Evolutionary conservation across 2,113 vertebrate genomes (phyloP), one percentile per base, ranked within the genome.

Genomic region (Forbesichthys agassizii): DNA sequence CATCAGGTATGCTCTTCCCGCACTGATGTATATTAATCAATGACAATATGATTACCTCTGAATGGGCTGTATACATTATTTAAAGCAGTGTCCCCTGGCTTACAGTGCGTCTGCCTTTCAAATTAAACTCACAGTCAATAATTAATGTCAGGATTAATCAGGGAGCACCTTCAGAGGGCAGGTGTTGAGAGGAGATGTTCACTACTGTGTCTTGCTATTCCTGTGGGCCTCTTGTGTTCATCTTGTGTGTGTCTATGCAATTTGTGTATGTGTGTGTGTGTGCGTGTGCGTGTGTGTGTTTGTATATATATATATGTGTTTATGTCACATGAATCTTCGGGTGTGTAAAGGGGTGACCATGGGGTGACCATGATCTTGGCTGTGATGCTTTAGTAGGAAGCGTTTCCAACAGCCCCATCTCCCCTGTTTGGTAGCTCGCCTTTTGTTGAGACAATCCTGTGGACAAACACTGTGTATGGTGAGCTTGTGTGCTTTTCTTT

Each of bases 21-120:
- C 85, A 87, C 92, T 90, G 88, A 92, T 93, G 89, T 94, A 93
- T 95, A 93, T 89, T 95, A 96, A 96, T 98, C 96, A 95, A 97
- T 95, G 95, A 93, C 94, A 95, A 95, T 95, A 94, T 95, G 95
- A 96, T 96, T 98, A 96, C 84, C 92, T 91, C 86, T 86, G 88
- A 90, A 90, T 90, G 87, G 88, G 84, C 85, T 42, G 57, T 88
- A 92, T 93, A 86, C 88, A 92, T 92, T 89, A 92, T 92, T 93
- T 88, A 92, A 92, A 84, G 77, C 86, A 74, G 73, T 66, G 89
- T 88, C 89, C 88, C 85, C 69, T 89, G 88, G 86, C 90, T 91
- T 91, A 88, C 84, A 86, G 80, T 90, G 74, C 59, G 82, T 86
- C 89, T 90, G 88, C 87, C 89, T 92, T 92, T 92, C 84, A 92